phyloP scores from a whole-genome alignment of 2,888 invertebrate genomes.

The Miltochrista miniata region DNA sequence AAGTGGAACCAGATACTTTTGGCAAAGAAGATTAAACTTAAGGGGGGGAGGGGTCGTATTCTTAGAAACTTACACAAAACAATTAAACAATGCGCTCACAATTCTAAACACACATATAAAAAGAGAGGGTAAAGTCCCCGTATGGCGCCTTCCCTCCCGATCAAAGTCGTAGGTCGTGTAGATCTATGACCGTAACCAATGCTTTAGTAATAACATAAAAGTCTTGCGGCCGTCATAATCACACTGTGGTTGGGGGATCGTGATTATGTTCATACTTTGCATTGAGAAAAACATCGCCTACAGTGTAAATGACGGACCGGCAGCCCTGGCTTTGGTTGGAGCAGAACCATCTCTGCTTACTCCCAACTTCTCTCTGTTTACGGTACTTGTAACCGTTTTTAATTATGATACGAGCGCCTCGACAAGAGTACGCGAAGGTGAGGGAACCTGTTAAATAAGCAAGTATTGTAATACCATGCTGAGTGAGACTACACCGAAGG shows the following conservation, averaged over 20 bases:
- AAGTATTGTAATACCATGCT: neutral
- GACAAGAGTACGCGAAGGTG: neutral
- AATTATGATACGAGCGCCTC: conserved; percentile 13
- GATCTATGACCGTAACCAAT: too few relatives aligned
- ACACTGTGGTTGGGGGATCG: neutral
- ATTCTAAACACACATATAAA: too few relatives aligned
- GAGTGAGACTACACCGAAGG: too few relatives aligned
- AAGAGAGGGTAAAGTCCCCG: too few relatives aligned
- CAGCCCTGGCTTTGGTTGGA: conserved; percentile 5
- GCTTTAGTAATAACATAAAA: too few relatives aligned
- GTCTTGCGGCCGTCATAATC: neutral
- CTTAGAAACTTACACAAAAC: too few relatives aligned
- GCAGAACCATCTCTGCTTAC: conserved; percentile 17
- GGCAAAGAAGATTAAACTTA: too few relatives aligned
- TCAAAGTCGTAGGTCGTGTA: too few relatives aligned
- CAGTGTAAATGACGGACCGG: conserved; percentile 12
- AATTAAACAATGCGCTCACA: too few relatives aligned
- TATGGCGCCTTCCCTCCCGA: too few relatives aligned
- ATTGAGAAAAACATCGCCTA: conserved; percentile 2
- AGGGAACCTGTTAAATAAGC: neutral
- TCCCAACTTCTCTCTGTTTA: conserved; percentile 3
- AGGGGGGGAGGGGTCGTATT: too few relatives aligned
- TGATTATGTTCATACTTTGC: conserved; percentile 15
- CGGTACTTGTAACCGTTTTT: conserved; percentile 12
- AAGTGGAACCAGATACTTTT: too few relatives aligned